A percentile compares a stretch with the other conserved stretches of the same genome.
These are phyloP conservation scores for Ciconia boyciana DNA, from an alignment of 2,113 vertebrate species.

Conservation along the genomic window DNA sequence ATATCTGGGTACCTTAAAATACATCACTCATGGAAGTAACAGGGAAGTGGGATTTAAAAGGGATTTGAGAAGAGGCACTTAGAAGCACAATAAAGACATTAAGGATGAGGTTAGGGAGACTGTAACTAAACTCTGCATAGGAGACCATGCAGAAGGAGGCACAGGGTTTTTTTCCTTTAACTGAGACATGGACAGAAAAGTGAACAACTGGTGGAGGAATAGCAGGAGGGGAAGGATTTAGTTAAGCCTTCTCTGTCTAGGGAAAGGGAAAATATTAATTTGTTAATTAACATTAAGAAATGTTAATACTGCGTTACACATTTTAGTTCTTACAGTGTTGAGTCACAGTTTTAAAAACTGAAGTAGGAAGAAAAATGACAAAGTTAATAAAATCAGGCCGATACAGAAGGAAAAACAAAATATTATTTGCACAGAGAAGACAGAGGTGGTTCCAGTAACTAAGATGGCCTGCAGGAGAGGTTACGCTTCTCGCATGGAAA, in stretches of 20 bases:
- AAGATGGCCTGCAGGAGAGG: background rate
- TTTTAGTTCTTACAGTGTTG: background rate
- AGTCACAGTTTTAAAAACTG: background rate
- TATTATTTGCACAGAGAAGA: background rate
- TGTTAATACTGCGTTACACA: fast-evolving
- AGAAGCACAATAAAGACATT: background rate
- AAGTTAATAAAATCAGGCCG: background rate
- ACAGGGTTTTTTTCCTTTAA: background rate
- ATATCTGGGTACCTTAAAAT: background rate
- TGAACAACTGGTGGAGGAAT: background rate
- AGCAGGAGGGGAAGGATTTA: background rate
- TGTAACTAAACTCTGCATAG: background rate
- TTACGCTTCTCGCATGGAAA: background rate
- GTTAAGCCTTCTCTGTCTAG: background rate
- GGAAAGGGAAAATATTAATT: background rate
- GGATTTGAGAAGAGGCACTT: background rate
- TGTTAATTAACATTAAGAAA: background rate
- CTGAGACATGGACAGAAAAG: background rate
- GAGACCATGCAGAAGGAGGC: background rate
- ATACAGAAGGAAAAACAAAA: background rate
- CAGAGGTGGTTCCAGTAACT: background rate
- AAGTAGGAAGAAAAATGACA: background rate
- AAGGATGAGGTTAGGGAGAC: background rate
- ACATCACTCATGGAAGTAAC: background rate
- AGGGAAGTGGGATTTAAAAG: background rate